phyloP scores from a whole-genome alignment of 2,797 vertebrate genomes.

The Novumbra hubbsi region DNA sequence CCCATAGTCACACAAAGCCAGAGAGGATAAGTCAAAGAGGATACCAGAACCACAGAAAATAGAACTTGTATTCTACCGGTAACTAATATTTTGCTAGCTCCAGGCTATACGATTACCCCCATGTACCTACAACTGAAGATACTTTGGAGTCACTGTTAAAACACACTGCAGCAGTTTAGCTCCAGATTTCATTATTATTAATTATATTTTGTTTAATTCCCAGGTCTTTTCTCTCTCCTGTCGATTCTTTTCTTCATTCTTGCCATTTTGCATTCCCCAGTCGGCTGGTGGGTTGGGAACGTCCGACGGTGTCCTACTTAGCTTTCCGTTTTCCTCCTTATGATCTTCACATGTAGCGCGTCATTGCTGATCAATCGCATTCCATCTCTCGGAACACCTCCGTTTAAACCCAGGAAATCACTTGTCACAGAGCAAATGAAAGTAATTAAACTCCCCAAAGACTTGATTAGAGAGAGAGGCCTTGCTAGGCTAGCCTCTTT shows the following conservation, averaged over 20 bases:
- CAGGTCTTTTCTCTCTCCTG: conserved; percentile 43
- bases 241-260: conserved; percentile 20
- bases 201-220: conserved; percentile 65
- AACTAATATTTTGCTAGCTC: conserved; percentile 55
- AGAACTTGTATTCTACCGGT: conserved; percentile 49
- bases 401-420: conserved; percentile 39
- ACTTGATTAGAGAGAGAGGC: conserved; percentile 7
- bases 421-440: conserved; percentile 32
- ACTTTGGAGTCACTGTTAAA: conserved; percentile 45
- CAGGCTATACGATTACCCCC: conserved; percentile 48
- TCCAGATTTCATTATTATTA: conserved; percentile 57
- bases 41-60: conserved; percentile 37
- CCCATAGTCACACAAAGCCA: conserved; percentile 46
- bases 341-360: conserved; percentile 48
- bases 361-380: conserved; percentile 48
- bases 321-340: conserved; percentile 25
- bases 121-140: conserved; percentile 18
- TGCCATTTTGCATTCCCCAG: conserved; percentile 15
- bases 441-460: conserved; percentile 43
- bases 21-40: conserved; percentile 20
- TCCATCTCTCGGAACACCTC: conserved; percentile 35
- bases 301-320: conserved; percentile 57
- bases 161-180: conserved; percentile 47
- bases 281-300: conserved; percentile 48
- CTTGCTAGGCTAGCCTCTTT: not conserved